These are phyloP conservation scores for Choloepus didactylus DNA, from an alignment of 2,797 vertebrate species.

Conservation along the genomic window DNA sequence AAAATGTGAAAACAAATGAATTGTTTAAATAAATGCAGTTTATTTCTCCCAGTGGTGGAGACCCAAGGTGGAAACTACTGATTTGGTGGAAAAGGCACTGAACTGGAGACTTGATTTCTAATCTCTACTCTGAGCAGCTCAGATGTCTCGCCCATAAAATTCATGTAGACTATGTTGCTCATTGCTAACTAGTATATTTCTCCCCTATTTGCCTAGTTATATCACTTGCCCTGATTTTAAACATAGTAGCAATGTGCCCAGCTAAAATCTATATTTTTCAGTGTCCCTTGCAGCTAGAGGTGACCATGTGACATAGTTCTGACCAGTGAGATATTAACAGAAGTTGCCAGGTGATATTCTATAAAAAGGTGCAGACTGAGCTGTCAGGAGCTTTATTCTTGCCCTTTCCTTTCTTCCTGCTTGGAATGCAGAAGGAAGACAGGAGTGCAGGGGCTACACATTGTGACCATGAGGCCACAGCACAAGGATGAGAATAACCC, in stretches of 20 bases:
- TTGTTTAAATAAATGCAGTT: constrained; percentile 29
- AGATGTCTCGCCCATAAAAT: neutral
- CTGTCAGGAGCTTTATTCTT: neutral
- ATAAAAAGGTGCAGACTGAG: neutral
- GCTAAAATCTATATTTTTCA: neutral
- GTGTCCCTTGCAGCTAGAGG: constrained; percentile 49
- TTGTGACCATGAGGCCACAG: neutral
- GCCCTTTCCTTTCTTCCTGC: neutral
- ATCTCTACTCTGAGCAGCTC: neutral
- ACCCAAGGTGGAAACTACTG: neutral
- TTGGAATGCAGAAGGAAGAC: neutral
- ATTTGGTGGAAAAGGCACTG: neutral
- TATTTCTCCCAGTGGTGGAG: neutral
- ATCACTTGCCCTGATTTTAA: neutral
- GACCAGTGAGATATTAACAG: neutral
- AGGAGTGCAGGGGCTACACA: neutral
- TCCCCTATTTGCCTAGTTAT: neutral
- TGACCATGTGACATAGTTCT: neutral
- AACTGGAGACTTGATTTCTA: neutral
- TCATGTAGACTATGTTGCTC: neutral
- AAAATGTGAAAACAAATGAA: constrained; percentile 49
- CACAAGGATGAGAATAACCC: neutral
- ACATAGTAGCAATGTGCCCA: neutral
- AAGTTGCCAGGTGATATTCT: neutral
- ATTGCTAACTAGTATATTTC: neutral